These are phyloP conservation scores for Neodiprion fabricii DNA, from an alignment of 1,140 invertebrate species.

Conservation along the genomic window DNA sequence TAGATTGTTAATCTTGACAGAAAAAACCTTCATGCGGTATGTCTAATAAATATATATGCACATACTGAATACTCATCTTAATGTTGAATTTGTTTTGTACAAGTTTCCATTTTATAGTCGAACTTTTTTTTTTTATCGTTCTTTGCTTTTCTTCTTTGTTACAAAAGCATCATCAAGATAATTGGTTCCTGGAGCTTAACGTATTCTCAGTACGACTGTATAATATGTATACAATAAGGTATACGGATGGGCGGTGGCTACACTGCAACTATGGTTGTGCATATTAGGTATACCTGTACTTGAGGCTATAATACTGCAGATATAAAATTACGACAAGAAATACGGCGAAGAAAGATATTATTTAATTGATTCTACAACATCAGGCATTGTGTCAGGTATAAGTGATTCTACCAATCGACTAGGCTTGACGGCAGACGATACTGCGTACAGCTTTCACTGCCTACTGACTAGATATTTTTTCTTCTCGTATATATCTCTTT, in stretches of 20 bases:
- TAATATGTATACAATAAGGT: neutral
- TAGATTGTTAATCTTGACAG: no score
- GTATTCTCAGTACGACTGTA: conserved; percentile 1
- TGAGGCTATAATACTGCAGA: no score
- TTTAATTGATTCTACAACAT: neutral
- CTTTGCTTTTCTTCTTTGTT: no score
- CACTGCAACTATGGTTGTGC: no score
- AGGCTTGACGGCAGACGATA: neutral
- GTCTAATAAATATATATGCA: no score
- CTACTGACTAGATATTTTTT: neutral
- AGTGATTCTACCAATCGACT: neutral
- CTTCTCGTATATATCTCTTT: neutral
- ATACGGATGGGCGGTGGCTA: neutral
- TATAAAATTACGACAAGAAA: neutral
- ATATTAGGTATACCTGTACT: no score
- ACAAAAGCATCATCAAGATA: neutral
- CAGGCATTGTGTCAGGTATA: neutral
- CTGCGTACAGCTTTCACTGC: neutral
- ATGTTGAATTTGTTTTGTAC: no score
- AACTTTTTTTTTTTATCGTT: no score
- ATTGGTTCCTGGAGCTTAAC: neutral
- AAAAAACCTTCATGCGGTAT: no score
- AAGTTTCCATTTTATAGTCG: no score
- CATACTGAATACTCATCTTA: no score
- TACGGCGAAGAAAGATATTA: neutral